Base-by-base conservation (phyloP, 2,797 vertebrate genomes). In the Diceros bicornis region DNA sequence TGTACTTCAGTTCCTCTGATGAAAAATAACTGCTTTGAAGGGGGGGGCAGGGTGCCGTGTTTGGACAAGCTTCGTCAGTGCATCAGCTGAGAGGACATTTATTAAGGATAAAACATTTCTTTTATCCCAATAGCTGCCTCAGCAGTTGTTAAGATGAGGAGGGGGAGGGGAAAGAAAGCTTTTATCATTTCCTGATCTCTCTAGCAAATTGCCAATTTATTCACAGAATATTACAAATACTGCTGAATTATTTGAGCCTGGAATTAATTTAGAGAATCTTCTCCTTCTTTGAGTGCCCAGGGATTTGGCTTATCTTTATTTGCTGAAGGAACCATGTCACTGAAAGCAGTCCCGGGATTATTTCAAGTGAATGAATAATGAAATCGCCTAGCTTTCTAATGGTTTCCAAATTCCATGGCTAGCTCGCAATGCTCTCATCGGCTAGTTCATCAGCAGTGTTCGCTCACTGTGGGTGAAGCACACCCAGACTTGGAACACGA, bases 181-280 rank as follows among this genome's bases (percentile, higher is more conserved):
- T 98, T 97, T 94, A 87, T 97, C 94, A 98, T 98, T 97, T 97
- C 88, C 92, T 98, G 98, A 99, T 98, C 98, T 98, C 96, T 94
- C 97, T 94, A 96, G 96, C 96, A 98, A 98, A 98, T 97, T 98
- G 97, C 93, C 96, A 98, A 98, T 98, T 98, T 98, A 98, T 98
- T 98, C 97, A 98, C 2, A 96, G 98, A 98, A 98, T 98, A 98
- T 96, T 98, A 96, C 96, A 98, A 98, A 98, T 98, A 96, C 97
- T 97, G 95, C 98, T 98, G 98, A 98, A 98, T 99, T 99, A 98
- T 94, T 98, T 98, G 98, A 98, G 98, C 98, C 95, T 97, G 95
- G 97, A 98, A 98, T 98, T 98, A 98, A 97, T 98, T 97, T 97
- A 96, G 83, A 97, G 91, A 97, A 79, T 98, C 98, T 96, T 95